phyloP scores from a whole-genome alignment of 2,113 vertebrate species.

The Sminthopsis crassicaudata region DNA sequence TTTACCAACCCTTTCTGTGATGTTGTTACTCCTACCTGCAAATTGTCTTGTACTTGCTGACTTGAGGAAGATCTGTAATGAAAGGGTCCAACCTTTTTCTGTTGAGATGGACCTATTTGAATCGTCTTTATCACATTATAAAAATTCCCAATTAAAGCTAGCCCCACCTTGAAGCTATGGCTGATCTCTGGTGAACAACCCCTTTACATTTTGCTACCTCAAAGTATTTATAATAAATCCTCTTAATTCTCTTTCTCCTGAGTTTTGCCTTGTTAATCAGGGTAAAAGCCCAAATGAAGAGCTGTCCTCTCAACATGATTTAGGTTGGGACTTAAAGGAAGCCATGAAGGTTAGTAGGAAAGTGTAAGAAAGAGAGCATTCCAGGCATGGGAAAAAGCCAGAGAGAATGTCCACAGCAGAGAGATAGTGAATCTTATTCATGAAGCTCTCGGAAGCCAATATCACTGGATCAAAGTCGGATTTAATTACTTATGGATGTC shows the following conservation, averaged over 20 bases:
- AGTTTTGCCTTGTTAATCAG: neutral
- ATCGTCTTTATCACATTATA: neutral
- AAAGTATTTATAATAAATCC: neutral
- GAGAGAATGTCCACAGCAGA: neutral
- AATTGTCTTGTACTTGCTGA: neutral
- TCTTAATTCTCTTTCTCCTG: neutral
- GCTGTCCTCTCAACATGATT: neutral
- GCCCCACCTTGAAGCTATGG: neutral
- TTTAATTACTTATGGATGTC: neutral
- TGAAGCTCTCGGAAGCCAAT: neutral
- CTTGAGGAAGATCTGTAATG: neutral
- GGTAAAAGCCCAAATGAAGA: neutral
- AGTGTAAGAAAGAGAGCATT: neutral
- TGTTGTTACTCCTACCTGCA: neutral
- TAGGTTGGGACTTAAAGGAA: neutral
- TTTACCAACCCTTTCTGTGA: no score
- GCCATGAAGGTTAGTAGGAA: neutral
- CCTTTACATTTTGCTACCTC: neutral
- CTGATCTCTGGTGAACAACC: neutral
- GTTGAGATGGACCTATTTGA: neutral
- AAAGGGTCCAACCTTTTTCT: neutral
- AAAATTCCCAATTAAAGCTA: neutral
- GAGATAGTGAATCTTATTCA: neutral
- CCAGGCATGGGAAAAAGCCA: neutral
- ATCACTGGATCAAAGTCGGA: neutral